A percentile compares a stretch with the other conserved stretches of the same genome.
These are phyloP conservation scores for Manacus vitellinus DNA, from an alignment of 2,113 vertebrate genomes.

Conservation along the genomic window DNA sequence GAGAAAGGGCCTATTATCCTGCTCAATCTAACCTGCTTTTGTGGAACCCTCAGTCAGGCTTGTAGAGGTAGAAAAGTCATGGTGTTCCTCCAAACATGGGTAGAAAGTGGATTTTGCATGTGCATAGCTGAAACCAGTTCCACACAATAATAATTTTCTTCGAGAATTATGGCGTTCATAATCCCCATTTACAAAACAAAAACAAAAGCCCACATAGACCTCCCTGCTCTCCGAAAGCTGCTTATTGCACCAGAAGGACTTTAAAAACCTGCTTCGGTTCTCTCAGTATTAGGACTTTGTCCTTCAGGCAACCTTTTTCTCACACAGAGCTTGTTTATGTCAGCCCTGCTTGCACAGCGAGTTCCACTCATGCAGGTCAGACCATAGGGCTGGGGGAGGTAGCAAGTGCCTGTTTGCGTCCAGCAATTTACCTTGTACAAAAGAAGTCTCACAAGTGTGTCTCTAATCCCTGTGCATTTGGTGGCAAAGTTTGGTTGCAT, in stretches of 20 bases:
- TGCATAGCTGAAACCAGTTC: background rate
- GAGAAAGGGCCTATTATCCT: background rate
- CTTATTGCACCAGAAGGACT: constrained; percentile 29
- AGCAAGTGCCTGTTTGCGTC: background rate
- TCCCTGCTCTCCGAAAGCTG: constrained; percentile 20
- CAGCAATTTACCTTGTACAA: background rate
- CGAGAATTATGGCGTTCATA: background rate
- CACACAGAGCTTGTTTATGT: background rate
- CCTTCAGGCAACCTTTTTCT: constrained; percentile 4
- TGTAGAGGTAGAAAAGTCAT: background rate
- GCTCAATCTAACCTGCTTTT: background rate
- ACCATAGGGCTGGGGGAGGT: background rate
- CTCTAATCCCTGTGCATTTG: background rate
- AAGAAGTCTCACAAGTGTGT: background rate
- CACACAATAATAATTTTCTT: background rate
- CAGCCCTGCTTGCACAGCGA: background rate
- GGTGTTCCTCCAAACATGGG: background rate
- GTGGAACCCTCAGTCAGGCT: background rate
- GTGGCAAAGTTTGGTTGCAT: background rate
- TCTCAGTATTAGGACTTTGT: background rate
- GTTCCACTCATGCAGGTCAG: background rate
- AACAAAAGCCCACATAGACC: background rate
- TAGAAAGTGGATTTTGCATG: background rate
- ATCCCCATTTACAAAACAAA: background rate
- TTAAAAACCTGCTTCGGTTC: background rate